phyloP scores from a whole-genome alignment of 2,888 invertebrate species.

The Iphiclides podalirius region DNA sequence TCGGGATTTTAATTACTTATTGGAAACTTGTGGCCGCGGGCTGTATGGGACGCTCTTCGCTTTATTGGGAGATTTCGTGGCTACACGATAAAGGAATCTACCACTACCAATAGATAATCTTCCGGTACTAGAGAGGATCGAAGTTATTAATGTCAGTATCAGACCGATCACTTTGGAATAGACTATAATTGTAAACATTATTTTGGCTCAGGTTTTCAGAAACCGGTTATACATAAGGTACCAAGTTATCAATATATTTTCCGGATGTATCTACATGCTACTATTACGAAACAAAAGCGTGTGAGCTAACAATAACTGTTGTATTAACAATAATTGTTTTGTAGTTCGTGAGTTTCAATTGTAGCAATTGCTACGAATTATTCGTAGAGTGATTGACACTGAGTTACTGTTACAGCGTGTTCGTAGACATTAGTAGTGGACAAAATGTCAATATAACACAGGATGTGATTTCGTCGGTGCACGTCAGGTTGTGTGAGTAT shows the following conservation, averaged over 20 bases:
- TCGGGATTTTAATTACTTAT: slow-evolving; percentile 78
- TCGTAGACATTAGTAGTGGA: slow-evolving; percentile 34
- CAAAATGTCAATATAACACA: slow-evolving; percentile 51
- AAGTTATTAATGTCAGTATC: too few relatives aligned
- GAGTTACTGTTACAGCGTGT: slow-evolving; percentile 20
- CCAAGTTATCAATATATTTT: too few relatives aligned
- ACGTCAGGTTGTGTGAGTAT: slow-evolving; percentile 42
- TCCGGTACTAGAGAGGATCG: neutral
- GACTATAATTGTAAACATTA: too few relatives aligned
- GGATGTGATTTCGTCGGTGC: slow-evolving; percentile 51
- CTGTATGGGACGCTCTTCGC: slow-evolving; percentile 64
- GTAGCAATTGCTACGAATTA: too few relatives aligned
- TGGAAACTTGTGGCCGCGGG: slow-evolving; percentile 78
- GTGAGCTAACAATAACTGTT: too few relatives aligned
- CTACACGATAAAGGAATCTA: slow-evolving; percentile 42
- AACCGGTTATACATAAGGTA: too few relatives aligned
- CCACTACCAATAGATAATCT: slow-evolving; percentile 36
- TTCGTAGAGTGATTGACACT: neutral
- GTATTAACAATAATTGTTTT: too few relatives aligned
- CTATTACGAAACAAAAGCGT: too few relatives aligned
- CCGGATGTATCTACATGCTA: too few relatives aligned
- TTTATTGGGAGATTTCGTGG: slow-evolving; percentile 67
- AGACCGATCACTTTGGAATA: too few relatives aligned
- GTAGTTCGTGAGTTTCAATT: too few relatives aligned
- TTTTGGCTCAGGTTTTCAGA: too few relatives aligned